Base-by-base conservation (phyloP, 2,888 invertebrate genomes). In the Tridacna gigas region DNA sequence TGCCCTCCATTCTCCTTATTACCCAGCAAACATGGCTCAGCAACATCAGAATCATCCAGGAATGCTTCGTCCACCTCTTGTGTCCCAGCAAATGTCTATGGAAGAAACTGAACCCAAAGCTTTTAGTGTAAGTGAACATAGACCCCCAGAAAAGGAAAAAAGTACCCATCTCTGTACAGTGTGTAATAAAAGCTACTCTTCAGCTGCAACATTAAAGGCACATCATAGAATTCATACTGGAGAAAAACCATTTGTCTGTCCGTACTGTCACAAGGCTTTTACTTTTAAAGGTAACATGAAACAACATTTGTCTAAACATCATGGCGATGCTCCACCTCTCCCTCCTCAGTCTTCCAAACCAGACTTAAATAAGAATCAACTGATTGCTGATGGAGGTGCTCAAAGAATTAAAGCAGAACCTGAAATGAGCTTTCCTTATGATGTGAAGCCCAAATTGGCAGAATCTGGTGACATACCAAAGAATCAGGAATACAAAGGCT, bases 251-350 rank as follows among this genome's bases (percentile, higher is more conserved):
- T 85, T 77, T 77, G 28, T 77, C 7, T 85, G 85, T 69, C 56
- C 63, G 3, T 77, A 79, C 56, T 85, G 85, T 61, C 67, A 85
- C 71, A 85, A 85, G 56, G 71, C 85, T 45, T 85, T 85, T 51
- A 85, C 85, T 3, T 85, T 85, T 67, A 85, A 85, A 71, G 85
- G 85, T 15, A 85, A 85, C 74, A 85, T 85, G 85, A 85, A 85
- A 25, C 85, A 85, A 56, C 85, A 85, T 78, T 56, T 85, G 3
- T 63, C 56, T 37, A 85, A 85, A 71, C 85, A 85, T 63, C 85
- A 85, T 47, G 80, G 82, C 47, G 85, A 82, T 28, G 60, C 60
- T 18, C 60, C 74, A 56, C 74, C 74, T 13, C 66, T 28, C 28
- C 63, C 20, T 63, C 63, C 63, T n/a, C 22, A n/a, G 13, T 25